Conservation (phyloP, 1,140 invertebrate species). For the Triops cancriformis region DNA sequence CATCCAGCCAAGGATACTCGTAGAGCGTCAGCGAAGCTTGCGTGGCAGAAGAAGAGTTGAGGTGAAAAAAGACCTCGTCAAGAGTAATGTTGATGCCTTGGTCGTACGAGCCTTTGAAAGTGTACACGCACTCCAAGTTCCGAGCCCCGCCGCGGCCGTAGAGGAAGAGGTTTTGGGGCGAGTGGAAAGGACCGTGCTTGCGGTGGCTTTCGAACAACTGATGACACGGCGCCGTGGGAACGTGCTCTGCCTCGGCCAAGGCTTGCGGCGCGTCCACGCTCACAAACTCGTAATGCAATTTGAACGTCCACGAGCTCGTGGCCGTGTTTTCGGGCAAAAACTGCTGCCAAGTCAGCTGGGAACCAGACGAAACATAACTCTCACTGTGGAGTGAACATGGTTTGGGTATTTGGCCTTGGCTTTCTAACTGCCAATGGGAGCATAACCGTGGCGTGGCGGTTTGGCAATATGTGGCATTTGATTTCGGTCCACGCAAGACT, state of each 20-base stretch:
- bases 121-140: conserved; percentile 33
- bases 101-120: conserved; percentile 29
- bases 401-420: not conserved
- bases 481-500: not conserved
- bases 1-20: conserved; percentile 30
- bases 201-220: conserved; percentile 26
- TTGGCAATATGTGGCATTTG: not conserved
- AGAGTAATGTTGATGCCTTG: conserved; percentile 24
- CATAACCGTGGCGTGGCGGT: conserved; percentile 3
- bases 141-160: conserved; percentile 34
- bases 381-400: not conserved
- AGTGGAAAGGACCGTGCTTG: conserved; percentile 29
- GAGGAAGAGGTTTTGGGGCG: conserved; percentile 34
- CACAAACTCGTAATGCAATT: conserved; percentile 20
- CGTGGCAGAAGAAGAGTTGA: conserved; percentile 25
- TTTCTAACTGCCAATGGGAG: conserved; percentile 17
- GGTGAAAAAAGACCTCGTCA: conserved; percentile 15
- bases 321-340: not conserved
- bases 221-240: not conserved
- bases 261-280: conserved; percentile 12
- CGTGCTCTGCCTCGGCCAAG: not conserved
- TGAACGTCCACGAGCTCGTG: conserved; percentile 15
- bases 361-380: conserved; percentile 17
- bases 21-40: conserved; percentile 30
- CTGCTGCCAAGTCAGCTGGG: not conserved